Evolutionary conservation across 2,888 invertebrate species (phyloP), one percentile per base, ranked within the genome.

Genomic region (Spilosoma lubricipeda): DNA sequence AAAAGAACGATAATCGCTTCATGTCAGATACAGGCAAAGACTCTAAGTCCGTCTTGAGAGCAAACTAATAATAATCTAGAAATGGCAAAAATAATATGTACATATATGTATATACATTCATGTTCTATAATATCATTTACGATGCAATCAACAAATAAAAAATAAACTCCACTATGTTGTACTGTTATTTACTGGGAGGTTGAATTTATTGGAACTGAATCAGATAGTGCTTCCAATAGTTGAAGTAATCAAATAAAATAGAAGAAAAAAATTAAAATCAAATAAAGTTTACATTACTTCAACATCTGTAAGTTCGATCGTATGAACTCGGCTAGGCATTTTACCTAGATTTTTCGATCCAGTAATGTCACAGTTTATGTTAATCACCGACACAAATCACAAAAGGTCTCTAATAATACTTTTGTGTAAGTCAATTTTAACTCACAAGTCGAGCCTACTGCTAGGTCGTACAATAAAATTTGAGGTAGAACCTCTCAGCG

Each of bases 401-500:
- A 20, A 39, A 63, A 69, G n/a, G 30, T 39, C 48, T 1, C 23
- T 69, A 66, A 67, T 20, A 45, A 52, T 66, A 70, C 63, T 72
- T 70, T 69, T 59, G 72, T 69, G n/a, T 33, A 63, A n/a, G 15
- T 67, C 45, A 69, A 59, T 70, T 72, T 66, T 18, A 36, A 68
- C 39, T 73, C 45, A 63, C 39, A 30, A 59, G 52, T 39, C 30
- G 42, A 70, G 70, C 67, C 72, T 59, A 70, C 70, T 59, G 67
- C 30, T 36, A 52, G 64, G 70, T 59, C 59, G 64, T 72, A 52
- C 70, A 70, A 73, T 76, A 76, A 76, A 76, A 73, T 70, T 72
- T 67, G 72, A 76, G 75, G 67, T 70, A 76, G 63, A 64, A 67
- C 67, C 70, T 67, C 72, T 64, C 67, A 64, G 36, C 20, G 71